phyloP scores from a whole-genome alignment of 2,797 vertebrate genomes.

The Dermochelys coriacea region DNA sequence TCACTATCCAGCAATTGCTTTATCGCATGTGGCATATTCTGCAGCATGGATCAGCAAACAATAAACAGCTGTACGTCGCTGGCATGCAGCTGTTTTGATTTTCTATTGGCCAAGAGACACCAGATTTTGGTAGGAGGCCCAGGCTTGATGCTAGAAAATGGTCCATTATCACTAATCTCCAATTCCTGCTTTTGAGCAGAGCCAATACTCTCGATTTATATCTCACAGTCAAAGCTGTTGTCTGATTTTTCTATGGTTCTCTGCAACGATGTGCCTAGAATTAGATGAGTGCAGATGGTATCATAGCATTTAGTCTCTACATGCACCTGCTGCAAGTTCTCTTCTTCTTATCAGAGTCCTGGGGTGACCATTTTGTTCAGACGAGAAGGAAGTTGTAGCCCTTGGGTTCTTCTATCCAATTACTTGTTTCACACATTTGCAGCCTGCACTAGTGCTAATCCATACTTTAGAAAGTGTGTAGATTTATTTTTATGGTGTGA shows the following conservation, averaged over 20 bases:
- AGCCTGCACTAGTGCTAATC: background rate
- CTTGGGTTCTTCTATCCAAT: background rate
- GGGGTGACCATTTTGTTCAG: background rate
- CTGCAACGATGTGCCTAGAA: conserved; percentile 4
- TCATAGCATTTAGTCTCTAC: background rate
- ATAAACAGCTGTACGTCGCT: background rate
- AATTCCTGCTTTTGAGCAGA: background rate
- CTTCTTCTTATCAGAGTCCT: background rate
- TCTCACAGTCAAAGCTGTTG: background rate
- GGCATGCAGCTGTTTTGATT: background rate
- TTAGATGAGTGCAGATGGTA: background rate
- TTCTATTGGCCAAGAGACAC: background rate
- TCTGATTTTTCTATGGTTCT: background rate
- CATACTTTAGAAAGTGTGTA: background rate
- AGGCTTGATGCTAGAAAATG: background rate
- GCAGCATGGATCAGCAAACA: background rate
- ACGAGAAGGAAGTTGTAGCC: background rate
- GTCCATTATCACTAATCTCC: background rate
- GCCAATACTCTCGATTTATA: background rate
- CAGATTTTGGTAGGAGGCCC: background rate
- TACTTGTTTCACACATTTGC: background rate
- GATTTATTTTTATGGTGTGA: background rate
- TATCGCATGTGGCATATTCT: background rate
- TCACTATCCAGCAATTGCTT: background rate
- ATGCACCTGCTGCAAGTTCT: background rate